Conservation (phyloP, 2,797 vertebrate species). For the Etheostoma perlongum region DNA sequence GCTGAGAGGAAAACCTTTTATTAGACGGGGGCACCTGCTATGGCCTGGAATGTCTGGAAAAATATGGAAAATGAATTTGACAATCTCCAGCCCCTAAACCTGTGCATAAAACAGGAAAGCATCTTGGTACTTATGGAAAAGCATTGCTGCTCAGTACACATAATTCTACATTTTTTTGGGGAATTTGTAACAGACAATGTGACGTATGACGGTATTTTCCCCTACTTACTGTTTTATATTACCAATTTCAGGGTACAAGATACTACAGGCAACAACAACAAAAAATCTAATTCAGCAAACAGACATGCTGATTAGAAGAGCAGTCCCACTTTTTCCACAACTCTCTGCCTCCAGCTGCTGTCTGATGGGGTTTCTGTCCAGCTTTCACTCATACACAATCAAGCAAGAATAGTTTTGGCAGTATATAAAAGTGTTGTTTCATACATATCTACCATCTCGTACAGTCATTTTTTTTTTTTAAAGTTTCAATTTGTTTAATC, state of each 20-base stretch:
- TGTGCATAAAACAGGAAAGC: slow-evolving; percentile 46
- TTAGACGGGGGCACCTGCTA: slow-evolving; percentile 58
- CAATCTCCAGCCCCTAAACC: slow-evolving; percentile 31
- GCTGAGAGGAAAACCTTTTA: slow-evolving; percentile 71
- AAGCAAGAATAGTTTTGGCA: slow-evolving; percentile 8
- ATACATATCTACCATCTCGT: not conserved
- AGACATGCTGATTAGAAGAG: slow-evolving; percentile 26
- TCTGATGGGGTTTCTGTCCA: slow-evolving; percentile 3
- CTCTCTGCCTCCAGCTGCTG: slow-evolving; percentile 4
- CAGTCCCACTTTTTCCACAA: slow-evolving; percentile 33
- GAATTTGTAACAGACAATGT: not conserved
- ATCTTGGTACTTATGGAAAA: slow-evolving; percentile 8
- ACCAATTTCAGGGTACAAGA: not conserved
- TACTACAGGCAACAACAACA: not conserved
- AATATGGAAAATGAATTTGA: slow-evolving; percentile 75
- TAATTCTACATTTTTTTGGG: not conserved
- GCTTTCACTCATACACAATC: slow-evolving; percentile 17
- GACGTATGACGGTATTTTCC: not conserved
- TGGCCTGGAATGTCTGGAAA: slow-evolving; percentile 70
- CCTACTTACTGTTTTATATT: slow-evolving; percentile 21
- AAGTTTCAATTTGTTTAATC: not conserved
- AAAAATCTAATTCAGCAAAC: not conserved
- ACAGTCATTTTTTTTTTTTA: not conserved
- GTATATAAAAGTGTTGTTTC: slow-evolving; percentile 11
- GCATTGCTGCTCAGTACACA: not conserved